A percentile compares a stretch with the other conserved stretches of the same genome.
phyloP scores from a whole-genome alignment of 64 coral and sea anemone genomes.

The Actinia tenebrosa region DNA sequence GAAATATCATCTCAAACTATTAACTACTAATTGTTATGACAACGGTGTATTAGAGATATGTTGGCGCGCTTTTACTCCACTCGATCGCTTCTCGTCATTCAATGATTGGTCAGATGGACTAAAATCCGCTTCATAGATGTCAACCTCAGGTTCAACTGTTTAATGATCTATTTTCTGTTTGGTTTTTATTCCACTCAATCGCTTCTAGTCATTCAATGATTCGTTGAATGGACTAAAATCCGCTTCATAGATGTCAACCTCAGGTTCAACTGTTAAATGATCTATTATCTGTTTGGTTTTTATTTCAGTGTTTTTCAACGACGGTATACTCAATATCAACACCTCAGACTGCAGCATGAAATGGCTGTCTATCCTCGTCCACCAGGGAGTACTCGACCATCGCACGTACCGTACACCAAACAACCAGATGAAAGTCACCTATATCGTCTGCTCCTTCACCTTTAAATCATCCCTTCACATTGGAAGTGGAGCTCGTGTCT shows the following conservation, averaged over 20 bases:
- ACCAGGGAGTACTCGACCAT: background rate
- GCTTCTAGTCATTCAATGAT: too few relatives aligned
- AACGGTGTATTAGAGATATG: too few relatives aligned
- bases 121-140: too few relatives aligned
- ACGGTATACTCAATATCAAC: constrained; percentile 27
- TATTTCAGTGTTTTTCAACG: background rate
- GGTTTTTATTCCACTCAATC: too few relatives aligned
- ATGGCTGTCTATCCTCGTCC: background rate
- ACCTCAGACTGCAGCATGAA: constrained; percentile 41
- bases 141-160: background rate
- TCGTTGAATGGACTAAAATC: too few relatives aligned
- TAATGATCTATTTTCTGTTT: background rate
- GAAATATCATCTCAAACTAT: too few relatives aligned
- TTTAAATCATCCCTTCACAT: constrained; percentile 41
- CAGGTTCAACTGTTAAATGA: background rate
- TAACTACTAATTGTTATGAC: too few relatives aligned
- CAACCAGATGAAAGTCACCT: background rate
- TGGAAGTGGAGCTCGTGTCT: background rate
- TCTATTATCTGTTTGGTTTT: background rate
- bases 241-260: background rate
- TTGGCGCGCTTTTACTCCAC: too few relatives aligned
- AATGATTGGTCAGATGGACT: too few relatives aligned
- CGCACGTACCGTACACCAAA: background rate
- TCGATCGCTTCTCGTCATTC: too few relatives aligned
- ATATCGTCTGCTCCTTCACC: constrained; percentile 37